Conservation (phyloP, 2,113 vertebrate species). For the Grantiella picta region DNA sequence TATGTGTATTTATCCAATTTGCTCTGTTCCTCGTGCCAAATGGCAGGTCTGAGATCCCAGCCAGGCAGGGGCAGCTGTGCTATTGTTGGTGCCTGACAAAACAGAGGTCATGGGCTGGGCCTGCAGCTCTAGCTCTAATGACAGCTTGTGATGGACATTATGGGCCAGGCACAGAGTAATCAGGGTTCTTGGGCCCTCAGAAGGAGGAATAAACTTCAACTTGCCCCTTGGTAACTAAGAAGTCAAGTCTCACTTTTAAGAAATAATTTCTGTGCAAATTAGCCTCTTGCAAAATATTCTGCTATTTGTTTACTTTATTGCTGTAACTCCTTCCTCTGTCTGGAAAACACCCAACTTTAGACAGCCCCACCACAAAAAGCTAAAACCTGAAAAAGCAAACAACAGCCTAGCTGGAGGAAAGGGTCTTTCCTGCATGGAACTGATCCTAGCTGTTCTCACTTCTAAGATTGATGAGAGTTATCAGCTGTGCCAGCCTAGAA, state of each 20-base stretch:
- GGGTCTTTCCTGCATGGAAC: not conserved
- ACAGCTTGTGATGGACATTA: not conserved
- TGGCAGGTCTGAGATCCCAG: conserved; percentile 75
- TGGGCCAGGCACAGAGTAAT: not conserved
- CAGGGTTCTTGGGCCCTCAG: not conserved
- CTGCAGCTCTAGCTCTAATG: not conserved
- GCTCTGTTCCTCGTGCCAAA: conserved; percentile 71
- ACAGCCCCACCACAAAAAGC: not conserved
- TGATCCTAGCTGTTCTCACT: not conserved
- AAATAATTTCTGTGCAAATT: not conserved
- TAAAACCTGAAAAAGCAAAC: not conserved
- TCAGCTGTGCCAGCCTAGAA: not conserved
- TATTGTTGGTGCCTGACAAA: conserved; percentile 59
- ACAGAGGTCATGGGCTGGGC: conserved; percentile 51
- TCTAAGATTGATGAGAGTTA: not conserved
- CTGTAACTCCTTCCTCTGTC: not conserved
- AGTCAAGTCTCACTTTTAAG: not conserved
- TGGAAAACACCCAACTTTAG: not conserved
- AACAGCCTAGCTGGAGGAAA: not conserved
- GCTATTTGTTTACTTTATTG: not conserved
- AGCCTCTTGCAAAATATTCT: not conserved
- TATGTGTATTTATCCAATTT: conserved; percentile 76
- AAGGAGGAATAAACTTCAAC: not conserved
- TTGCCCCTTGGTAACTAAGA: not conserved
- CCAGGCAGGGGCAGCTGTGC: conserved; percentile 69